Conservation (phyloP, 2,888 invertebrate species). For the Arctia plantaginis region DNA sequence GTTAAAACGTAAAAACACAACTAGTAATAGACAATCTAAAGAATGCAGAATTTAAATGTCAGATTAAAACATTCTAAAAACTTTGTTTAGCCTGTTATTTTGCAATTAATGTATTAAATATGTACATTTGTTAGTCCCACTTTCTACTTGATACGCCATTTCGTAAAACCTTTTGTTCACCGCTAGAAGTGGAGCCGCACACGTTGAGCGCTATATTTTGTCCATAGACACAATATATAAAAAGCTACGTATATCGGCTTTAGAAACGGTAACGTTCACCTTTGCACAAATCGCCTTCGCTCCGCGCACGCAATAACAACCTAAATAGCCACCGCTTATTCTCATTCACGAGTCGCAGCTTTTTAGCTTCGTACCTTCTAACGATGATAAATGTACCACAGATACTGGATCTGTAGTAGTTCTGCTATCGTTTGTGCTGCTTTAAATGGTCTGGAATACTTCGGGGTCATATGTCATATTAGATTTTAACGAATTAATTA, state of each 20-base stretch:
- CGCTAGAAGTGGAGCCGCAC: neutral
- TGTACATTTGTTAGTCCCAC: neutral
- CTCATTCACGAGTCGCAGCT: constrained; percentile 13
- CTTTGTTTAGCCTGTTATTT: too few relatives aligned
- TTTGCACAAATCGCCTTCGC: constrained; percentile 25
- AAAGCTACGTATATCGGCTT: constrained; percentile 35
- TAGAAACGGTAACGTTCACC: constrained; percentile 41
- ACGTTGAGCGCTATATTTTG: constrained; percentile 47
- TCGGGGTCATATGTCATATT: neutral
- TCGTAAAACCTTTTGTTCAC: neutral
- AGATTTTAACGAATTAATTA: neutral
- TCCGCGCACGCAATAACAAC: constrained; percentile 24
- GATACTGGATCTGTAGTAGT: neutral
- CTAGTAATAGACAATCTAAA: too few relatives aligned
- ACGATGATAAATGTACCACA: constrained; percentile 16
- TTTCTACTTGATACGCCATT: neutral
- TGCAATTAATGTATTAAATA: too few relatives aligned
- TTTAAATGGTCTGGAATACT: neutral
- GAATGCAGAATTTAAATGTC: too few relatives aligned
- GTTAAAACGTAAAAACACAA: too few relatives aligned
- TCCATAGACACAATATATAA: constrained; percentile 48
- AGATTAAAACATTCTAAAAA: too few relatives aligned
- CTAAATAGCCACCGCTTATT: constrained; percentile 18
- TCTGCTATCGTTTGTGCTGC: neutral
- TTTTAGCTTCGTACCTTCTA: constrained; percentile 14